Evolutionary conservation across 2,888 invertebrate genomes (phyloP), one percentile per base, ranked within the genome.

Genomic region (Mythimna pallens): DNA sequence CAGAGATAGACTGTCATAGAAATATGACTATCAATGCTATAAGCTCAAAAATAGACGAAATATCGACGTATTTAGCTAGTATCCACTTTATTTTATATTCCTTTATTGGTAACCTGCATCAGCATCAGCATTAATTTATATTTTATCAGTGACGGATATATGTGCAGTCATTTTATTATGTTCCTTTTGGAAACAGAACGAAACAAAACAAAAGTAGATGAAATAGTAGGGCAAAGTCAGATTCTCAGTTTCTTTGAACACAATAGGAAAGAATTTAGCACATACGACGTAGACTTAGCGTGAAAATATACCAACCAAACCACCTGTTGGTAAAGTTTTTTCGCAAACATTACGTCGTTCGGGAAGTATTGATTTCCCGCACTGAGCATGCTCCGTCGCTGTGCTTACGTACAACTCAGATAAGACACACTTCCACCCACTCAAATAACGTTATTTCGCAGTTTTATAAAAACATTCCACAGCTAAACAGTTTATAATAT

Each of bases 361-460:
- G 57, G 63, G 73, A 61, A 82, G 86, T 95, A 95, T 96, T 94
- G 95, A 96, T 96, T 95, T 94, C 93, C 82, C 78, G 59, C 68
- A 92, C 91, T 90, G 96, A 90, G 95, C 96, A 95, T 95, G 95
- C 95, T 91, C 95, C 79, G 76, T 78, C 57, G 69, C 73, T 58
- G 66, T 80, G 83, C 87, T 74, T 84, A 88, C 91, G 91, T 92
- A 89, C 83, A 83, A 81, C 73, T 76, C 76, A 85, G 90, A 95
- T 95, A 95, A 94, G 91, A 86, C 78, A 80, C 83, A 86, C 83
- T 81, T 87, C 90, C 94, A 89, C 94, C 94, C 94, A 95, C 94
- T 88, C 89, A 82, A 87, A 84, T 73, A 75, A 54, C 81, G 74
- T 69, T 82, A 75, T 73, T 80, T 70, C 74, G 72, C 80, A 82